A percentile compares a stretch with the other conserved stretches of the same genome.
phyloP scores from a whole-genome alignment of 2,113 vertebrate genomes.

The Poeciliopsis prolifica region DNA sequence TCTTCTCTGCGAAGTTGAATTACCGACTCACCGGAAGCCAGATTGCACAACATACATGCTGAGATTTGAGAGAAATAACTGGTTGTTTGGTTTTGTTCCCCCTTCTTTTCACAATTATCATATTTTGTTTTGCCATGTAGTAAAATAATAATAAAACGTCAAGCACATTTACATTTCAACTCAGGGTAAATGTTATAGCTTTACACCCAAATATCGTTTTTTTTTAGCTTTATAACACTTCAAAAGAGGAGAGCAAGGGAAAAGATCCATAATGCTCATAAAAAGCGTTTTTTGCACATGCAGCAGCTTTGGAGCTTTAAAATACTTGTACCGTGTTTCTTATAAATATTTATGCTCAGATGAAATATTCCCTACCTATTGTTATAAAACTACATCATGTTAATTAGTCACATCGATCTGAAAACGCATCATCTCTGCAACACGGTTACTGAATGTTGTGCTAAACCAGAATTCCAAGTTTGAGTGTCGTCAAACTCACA shows the following conservation, averaged over 20 bases:
- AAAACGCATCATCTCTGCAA: background rate
- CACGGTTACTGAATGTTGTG: background rate
- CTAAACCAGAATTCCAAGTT: background rate
- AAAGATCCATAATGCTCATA: background rate
- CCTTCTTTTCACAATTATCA: background rate
- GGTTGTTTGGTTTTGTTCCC: background rate
- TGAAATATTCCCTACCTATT: background rate
- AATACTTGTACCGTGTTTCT: background rate
- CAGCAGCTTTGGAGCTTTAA: background rate
- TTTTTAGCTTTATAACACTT: background rate
- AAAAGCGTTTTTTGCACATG: background rate
- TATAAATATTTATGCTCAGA: background rate
- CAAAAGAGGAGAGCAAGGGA: background rate
- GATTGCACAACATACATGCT: constrained; percentile 34
- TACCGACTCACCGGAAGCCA: constrained; percentile 64
- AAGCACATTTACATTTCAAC: no score
- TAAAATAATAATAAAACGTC: background rate
- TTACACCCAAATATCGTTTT: background rate
- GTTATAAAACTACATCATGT: background rate
- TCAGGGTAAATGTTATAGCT: background rate
- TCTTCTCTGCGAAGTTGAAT: constrained; percentile 45
- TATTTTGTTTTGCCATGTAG: background rate
- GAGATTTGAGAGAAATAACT: constrained; percentile 20
- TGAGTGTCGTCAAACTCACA: background rate
- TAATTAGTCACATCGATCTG: background rate